phyloP scores from a whole-genome alignment of 2,888 invertebrate species.

The Agonopterix subpropinquella region DNA sequence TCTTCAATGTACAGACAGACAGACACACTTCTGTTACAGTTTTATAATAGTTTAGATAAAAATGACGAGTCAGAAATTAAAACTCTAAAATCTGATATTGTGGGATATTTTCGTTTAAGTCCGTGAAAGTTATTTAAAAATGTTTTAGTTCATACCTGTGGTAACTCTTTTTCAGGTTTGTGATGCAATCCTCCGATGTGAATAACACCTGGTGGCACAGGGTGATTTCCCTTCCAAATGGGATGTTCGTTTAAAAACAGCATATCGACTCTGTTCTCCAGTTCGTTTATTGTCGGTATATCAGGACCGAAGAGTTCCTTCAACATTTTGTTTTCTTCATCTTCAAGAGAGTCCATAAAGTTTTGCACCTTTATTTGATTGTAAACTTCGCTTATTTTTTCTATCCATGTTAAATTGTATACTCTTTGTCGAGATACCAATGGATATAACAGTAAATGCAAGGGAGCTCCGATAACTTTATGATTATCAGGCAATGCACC shows the following conservation, averaged over 20 bases:
- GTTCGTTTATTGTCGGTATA: constrained; percentile 19
- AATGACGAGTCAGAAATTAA: too few species aligned
- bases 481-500: too few species aligned
- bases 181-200: constrained; percentile 55
- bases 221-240: constrained; percentile 35
- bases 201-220: constrained; percentile 46
- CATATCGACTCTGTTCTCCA: constrained; percentile 34
- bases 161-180: constrained; percentile 36
- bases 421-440: constrained; percentile 14
- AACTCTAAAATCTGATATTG: too few species aligned
- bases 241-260: constrained; percentile 48
- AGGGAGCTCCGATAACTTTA: constrained; percentile 7
- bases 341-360: constrained; percentile 4
- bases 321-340: constrained; percentile 11
- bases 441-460: constrained; percentile 29
- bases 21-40: too few species aligned
- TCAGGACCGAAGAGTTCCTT: constrained; percentile 19
- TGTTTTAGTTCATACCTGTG: constrained; percentile 21
- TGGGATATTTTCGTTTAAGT: background rate
- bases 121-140: background rate
- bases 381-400: constrained; percentile 15
- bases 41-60: too few species aligned
- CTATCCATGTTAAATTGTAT: constrained; percentile 18
- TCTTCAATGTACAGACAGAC: too few species aligned
- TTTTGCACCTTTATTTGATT: background rate